Conservation (phyloP, 2,888 invertebrate genomes). For the Spilarctia lutea region DNA sequence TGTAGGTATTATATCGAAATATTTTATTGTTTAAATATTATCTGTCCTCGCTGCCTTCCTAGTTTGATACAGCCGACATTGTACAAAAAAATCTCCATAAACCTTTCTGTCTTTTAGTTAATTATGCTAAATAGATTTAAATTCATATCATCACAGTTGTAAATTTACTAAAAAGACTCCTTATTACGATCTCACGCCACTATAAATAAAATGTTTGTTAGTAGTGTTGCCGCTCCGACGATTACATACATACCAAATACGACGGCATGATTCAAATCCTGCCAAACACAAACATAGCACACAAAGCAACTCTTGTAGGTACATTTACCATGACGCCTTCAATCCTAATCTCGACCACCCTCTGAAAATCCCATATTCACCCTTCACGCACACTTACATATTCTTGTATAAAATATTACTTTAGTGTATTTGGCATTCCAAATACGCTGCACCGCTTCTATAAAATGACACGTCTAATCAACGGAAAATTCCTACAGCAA, state of each 20-base stretch:
- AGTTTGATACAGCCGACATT: background rate
- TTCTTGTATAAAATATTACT: conserved; percentile 9
- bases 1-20: background rate
- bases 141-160: background rate
- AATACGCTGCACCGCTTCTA: conserved; percentile 24
- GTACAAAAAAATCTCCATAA: background rate
- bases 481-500: conserved; percentile 19
- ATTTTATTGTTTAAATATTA: no score
- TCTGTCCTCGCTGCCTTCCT: no score
- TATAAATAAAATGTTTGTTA: background rate
- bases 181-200: background rate
- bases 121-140: background rate
- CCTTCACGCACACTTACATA: conserved; percentile 25
- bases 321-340: conserved; percentile 20
- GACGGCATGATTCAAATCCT: conserved; percentile 4
- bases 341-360: conserved; percentile 24
- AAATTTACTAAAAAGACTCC: background rate
- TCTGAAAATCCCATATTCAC: conserved; percentile 16
- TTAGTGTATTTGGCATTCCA: conserved; percentile 9
- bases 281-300: conserved; percentile 1
- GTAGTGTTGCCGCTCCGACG: conserved; percentile 1
- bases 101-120: background rate
- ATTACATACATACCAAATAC: conserved; percentile 16
- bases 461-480: conserved; percentile 11
- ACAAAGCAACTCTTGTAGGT: conserved; percentile 30